Percentiles rank a stretch among this genome's conserved stretches.
These are phyloP conservation scores for Dermatemys mawii DNA, from an alignment of 2,113 vertebrate genomes.

Conservation along the genomic window DNA sequence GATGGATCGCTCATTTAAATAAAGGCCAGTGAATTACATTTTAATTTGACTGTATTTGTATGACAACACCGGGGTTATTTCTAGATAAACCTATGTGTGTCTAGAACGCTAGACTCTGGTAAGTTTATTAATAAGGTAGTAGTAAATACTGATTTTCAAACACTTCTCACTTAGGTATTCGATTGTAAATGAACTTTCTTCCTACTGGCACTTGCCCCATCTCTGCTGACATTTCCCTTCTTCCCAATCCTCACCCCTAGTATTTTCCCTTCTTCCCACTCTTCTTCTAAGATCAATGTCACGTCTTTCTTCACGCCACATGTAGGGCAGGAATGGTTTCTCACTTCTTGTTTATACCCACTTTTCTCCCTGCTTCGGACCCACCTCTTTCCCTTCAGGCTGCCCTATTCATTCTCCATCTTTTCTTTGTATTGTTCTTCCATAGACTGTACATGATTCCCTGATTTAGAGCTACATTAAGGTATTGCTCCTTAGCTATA, in stretches of 20 bases:
- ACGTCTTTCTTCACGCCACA: not conserved
- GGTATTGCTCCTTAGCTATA: not conserved
- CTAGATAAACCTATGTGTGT: not conserved
- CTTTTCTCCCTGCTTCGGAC: not conserved
- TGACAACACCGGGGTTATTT: not conserved
- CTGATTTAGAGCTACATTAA: not conserved
- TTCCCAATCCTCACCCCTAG: not conserved
- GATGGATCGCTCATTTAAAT: not conserved
- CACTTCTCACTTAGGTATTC: not conserved
- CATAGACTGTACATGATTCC: not conserved
- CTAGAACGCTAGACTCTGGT: not conserved
- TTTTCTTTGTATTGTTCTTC: not conserved
- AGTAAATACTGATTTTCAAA: not conserved
- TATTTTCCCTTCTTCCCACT: not conserved
- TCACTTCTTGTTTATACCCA: rapidly evolving
- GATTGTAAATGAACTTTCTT: not conserved
- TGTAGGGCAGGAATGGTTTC: rapidly evolving
- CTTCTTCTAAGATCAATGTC: not conserved
- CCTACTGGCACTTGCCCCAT: not conserved
- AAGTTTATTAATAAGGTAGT: not conserved
- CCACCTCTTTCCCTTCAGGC: rapidly evolving
- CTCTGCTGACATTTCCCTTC: not conserved
- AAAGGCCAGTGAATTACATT: not conserved
- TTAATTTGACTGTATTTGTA: not conserved
- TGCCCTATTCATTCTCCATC: not conserved